These are phyloP conservation scores for Stenichneumon culpator DNA, from an alignment of 2,888 invertebrate genomes.

Conservation along the genomic window DNA sequence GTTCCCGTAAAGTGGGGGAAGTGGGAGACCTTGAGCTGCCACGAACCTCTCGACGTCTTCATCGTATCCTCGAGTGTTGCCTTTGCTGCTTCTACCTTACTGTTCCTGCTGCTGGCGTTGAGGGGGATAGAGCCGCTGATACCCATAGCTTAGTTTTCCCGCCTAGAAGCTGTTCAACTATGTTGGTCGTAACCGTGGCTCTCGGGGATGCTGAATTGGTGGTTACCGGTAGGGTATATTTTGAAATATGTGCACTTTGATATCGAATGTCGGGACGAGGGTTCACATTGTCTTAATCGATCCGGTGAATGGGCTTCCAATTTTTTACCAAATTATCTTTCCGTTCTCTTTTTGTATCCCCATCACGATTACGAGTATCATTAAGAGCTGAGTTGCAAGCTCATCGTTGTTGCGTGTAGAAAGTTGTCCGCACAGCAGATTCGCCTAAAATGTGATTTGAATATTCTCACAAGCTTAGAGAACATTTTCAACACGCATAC, in stretches of 20 bases:
- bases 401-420: background rate
- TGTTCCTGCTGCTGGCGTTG: slow-evolving; percentile 34
- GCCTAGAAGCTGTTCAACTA: slow-evolving; percentile 44
- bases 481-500: no score
- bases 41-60: slow-evolving; percentile 84
- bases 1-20: slow-evolving; percentile 76
- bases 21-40: slow-evolving; percentile 85
- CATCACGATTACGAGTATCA: background rate
- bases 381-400: no score
- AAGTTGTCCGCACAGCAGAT: background rate
- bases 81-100: slow-evolving; percentile 15
- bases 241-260: slow-evolving; percentile 27
- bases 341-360: background rate
- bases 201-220: slow-evolving; percentile 46
- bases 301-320: background rate
- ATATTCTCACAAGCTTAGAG: no score
- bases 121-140: slow-evolving; percentile 25
- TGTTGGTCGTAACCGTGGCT: background rate
- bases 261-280: slow-evolving; percentile 29
- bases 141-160: slow-evolving; percentile 42
- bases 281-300: background rate
- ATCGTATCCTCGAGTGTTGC: slow-evolving; percentile 79
- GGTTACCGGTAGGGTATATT: slow-evolving; percentile 32
- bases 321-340: background rate
- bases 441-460: no score